phyloP scores from a whole-genome alignment of 1,140 invertebrate species.

The Platyura marginata region DNA sequence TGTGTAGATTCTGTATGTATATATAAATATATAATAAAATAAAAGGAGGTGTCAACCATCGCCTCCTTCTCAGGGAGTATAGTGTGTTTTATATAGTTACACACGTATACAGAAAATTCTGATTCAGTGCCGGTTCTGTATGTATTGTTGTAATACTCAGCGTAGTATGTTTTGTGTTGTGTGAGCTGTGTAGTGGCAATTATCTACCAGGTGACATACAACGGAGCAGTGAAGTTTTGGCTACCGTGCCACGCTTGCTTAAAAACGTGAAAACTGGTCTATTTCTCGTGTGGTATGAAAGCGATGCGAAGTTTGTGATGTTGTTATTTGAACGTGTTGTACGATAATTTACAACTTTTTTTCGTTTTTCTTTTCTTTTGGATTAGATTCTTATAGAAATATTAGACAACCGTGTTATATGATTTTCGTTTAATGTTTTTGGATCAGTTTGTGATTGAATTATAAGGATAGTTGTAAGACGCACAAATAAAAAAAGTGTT shows the following conservation, averaged over 20 bases:
- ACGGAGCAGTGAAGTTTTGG: conserved; percentile 1
- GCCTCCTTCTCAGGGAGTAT: background rate
- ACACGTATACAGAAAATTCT: background rate
- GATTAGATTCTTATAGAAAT: too few relatives aligned
- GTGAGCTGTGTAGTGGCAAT: background rate
- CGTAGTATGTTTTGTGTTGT: background rate
- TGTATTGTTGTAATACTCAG: background rate
- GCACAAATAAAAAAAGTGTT: too few relatives aligned
- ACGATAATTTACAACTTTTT: too few relatives aligned
- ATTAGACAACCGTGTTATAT: too few relatives aligned
- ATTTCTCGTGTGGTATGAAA: background rate
- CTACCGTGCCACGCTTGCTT: conserved; percentile 1
- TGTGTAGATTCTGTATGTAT: background rate
- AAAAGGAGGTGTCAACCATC: background rate
- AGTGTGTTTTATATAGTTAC: background rate
- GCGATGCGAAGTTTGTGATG: background rate
- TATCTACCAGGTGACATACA: conserved; percentile 3
- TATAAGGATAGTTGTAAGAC: too few relatives aligned
- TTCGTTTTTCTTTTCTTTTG: too few relatives aligned
- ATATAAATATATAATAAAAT: background rate
- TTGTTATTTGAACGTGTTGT: background rate
- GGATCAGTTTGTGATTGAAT: too few relatives aligned
- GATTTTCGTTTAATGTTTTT: too few relatives aligned
- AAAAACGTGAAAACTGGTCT: background rate
- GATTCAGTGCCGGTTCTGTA: background rate